These are phyloP conservation scores for Cephus cinctus DNA, from an alignment of 1,140 invertebrate genomes.

Conservation along the genomic window DNA sequence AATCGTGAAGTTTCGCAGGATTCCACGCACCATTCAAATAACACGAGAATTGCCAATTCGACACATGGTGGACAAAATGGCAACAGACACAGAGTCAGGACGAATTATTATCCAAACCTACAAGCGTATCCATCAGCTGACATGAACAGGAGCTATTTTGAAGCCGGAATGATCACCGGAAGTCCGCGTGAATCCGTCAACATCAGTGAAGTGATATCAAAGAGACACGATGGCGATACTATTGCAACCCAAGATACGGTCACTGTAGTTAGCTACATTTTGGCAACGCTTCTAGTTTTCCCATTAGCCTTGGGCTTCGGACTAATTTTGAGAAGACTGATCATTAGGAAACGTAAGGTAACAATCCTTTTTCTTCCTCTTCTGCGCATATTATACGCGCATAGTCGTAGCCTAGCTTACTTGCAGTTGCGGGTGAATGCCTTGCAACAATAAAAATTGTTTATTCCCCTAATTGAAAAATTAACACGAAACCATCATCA, in stretches of 20 bases:
- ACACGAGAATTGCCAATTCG: no score
- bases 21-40: no score
- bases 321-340: constrained; percentile 55
- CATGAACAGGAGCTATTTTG: constrained; percentile 41
- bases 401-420: no score
- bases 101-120: constrained; percentile 15
- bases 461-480: no score
- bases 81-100: constrained; percentile 7
- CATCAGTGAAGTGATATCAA: constrained; percentile 51
- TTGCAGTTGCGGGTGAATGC: no score
- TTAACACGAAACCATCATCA: no score
- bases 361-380: constrained; percentile 18
- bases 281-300: constrained; percentile 52
- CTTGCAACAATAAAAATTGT: no score
- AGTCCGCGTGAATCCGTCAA: constrained; percentile 43
- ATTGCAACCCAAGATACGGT: constrained; percentile 52
- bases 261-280: constrained; percentile 51
- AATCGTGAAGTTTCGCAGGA: no score
- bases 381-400: no score
- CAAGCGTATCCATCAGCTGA: constrained; percentile 22
- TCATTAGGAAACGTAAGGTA: constrained; percentile 57
- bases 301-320: constrained; percentile 53
- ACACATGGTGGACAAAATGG: no score
- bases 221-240: constrained; percentile 49
- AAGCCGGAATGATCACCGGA: constrained; percentile 32